Evolutionary conservation across 2,113 vertebrate genomes (phyloP), one percentile per base, ranked within the genome.

Genomic region (Leptobrachium ailaonicum): DNA sequence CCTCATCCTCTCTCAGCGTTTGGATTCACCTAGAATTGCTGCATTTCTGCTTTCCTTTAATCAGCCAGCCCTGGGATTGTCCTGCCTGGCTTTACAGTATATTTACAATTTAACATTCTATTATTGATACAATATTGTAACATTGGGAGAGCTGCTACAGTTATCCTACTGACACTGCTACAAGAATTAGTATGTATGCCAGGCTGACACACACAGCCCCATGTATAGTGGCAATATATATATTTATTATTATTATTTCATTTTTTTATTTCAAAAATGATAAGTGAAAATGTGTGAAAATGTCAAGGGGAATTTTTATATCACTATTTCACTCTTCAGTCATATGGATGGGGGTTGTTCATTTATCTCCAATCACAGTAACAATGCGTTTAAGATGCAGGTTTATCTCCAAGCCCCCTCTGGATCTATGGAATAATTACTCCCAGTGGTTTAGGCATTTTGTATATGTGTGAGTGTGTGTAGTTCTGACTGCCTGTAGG

Each of bases 381-480:
- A 80, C 71, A 80, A 67, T 73, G 63, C 71, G 67, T 80, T 66
- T n/a, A 44, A 54, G 50, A 73, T 71, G 70, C 60, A 44, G 71
- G 62, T 74, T 73, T 72, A 56, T 68, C n/a, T 73, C 54, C 41
- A 69, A 41, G 14, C 50, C 45, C 73, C 74, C 77, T 45, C 58
- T 64, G 44, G 20, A 13, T 54, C 44, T 50, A 40, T 56, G 70
- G 63, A 71, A 11, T 73, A 73, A 80, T 73, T 66, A 62, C 4
- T 13, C 42, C 50, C 40, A 62, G 56, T 80, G 58, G 45, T 43
- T 54, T 66, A 12, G 56, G 12, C 1, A 12, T 60, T 60, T 11
- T 20, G 60, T 73, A 63, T 72, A 53, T 73, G 70, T 77, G n/a
- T 58, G 50, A 47, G 47, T 63, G 56, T 20, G 54, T 40, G 40